Evolutionary conservation across 2,888 invertebrate genomes (phyloP).

Genomic region (Liodrosophila aerea): DNA sequence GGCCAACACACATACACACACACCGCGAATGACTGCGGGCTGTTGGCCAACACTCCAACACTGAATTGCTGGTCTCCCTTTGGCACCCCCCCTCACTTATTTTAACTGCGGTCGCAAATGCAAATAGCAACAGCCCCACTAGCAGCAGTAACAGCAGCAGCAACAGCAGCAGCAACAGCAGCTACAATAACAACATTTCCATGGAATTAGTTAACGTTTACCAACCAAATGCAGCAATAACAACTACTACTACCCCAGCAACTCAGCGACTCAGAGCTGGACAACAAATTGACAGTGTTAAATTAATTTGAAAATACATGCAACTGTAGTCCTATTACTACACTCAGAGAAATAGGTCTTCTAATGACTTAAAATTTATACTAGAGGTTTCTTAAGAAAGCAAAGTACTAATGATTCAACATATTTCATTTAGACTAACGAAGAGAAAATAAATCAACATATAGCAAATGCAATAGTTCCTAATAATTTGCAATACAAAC

Average conservation of each 20-base stretch:
- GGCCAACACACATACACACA: conserved; percentile 6
- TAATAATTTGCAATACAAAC: too few species aligned
- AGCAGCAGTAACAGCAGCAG: conserved; percentile 47
- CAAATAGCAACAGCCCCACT: conserved; percentile 53
- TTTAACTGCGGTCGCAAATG: conserved; percentile 58
- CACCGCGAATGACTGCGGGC: conserved; percentile 57
- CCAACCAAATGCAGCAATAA: conserved; percentile 57
- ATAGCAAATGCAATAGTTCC: too few species aligned
- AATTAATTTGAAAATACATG: conserved; percentile 78
- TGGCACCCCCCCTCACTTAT: not conserved
- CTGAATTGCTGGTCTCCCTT: not conserved
- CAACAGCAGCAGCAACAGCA: conserved; percentile 41
- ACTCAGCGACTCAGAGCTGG: conserved; percentile 46
- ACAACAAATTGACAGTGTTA: conserved; percentile 77
- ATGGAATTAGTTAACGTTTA: conserved; percentile 80
- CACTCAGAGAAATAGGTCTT: not conserved
- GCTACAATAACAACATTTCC: conserved; percentile 63
- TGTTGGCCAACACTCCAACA: conserved; percentile 52
- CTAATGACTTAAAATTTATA: too few species aligned
- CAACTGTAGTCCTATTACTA: conserved; percentile 32
- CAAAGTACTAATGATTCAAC: too few species aligned
- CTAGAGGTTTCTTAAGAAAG: too few species aligned
- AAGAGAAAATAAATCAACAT: too few species aligned
- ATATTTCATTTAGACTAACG: too few species aligned
- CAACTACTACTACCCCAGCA: conserved; percentile 18